Percentiles rank a stretch among this genome's conserved stretches.
Conservation (phyloP, 92 coral and sea anemone species). For the Heteractis magnifica region DNA sequence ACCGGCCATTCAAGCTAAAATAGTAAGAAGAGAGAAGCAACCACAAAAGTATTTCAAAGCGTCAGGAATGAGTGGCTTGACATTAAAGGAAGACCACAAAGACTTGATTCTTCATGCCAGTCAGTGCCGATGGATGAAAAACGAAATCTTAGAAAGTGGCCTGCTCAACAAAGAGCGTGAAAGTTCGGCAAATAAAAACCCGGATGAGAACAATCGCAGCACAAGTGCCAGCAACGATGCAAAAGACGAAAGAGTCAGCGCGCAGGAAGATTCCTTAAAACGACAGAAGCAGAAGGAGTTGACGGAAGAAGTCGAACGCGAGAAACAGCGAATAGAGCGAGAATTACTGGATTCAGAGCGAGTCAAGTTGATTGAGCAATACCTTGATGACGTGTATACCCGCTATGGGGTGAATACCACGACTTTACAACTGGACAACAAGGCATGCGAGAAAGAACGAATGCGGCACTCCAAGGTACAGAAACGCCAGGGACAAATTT, state of each 20-base stretch:
- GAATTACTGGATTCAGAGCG: slow-evolving; percentile 74
- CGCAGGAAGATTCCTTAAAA: slow-evolving; percentile 67
- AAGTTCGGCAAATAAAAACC: not conserved
- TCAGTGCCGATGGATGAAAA: slow-evolving; percentile 41
- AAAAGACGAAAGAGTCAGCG: slow-evolving; percentile 27
- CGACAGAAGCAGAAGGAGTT: slow-evolving; percentile 66
- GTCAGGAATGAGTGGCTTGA: not conserved
- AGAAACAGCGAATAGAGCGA: slow-evolving; percentile 52
- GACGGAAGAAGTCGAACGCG: slow-evolving; percentile 52
- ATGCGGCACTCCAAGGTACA: slow-evolving; percentile 41
- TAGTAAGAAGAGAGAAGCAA: slow-evolving; percentile 23
- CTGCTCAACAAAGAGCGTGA: slow-evolving; percentile 14
- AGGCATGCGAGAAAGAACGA: slow-evolving; percentile 4
- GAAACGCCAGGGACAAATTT: slow-evolving; percentile 50
- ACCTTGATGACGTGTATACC: slow-evolving; percentile 62
- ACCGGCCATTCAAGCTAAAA: slow-evolving; percentile 13
- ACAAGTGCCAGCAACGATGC: not conserved
- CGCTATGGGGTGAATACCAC: slow-evolving; percentile 30
- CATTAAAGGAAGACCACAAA: slow-evolving; percentile 25
- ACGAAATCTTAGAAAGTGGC: slow-evolving; percentile 27
- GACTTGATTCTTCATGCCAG: slow-evolving; percentile 24
- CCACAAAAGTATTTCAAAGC: slow-evolving; percentile 22
- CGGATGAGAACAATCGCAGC: not conserved
- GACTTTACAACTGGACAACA: slow-evolving; percentile 26
- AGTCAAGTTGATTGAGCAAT: slow-evolving; percentile 64